Conservation (phyloP, 2,888 invertebrate genomes). For the Pocota personata region DNA sequence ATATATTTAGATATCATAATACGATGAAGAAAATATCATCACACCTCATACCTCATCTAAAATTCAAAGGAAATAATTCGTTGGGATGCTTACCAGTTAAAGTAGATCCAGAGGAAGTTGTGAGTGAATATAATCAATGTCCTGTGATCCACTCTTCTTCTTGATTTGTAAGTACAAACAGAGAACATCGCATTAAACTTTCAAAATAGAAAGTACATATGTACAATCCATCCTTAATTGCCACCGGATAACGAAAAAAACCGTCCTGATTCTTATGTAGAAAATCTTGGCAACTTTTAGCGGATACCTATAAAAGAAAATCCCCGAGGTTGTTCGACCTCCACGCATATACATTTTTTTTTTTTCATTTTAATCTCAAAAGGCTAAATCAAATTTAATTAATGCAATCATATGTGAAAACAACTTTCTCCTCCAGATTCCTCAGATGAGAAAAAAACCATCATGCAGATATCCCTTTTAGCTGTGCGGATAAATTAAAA, state of each 20-base stretch:
- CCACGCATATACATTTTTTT: neutral
- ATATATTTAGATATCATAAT: too few species aligned
- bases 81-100: too few species aligned
- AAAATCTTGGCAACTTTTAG: neutral
- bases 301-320: constrained; percentile 22
- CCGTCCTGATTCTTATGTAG: neutral
- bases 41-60: too few species aligned
- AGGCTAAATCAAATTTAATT: constrained; percentile 44
- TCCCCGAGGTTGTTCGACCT: neutral
- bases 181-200: too few species aligned
- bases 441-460: neutral
- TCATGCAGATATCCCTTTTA: constrained; percentile 35
- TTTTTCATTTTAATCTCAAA: neutral
- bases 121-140: too few species aligned
- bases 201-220: neutral
- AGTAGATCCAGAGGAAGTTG: too few species aligned
- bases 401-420: constrained; percentile 46
- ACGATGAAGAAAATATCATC: too few species aligned
- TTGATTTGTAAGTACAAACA: too few species aligned
- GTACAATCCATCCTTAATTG: neutral
- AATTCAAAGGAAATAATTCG: too few species aligned
- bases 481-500: constrained; percentile 33
- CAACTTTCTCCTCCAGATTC: constrained; percentile 51
- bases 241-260: neutral
- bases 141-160: too few species aligned